Percentiles rank a stretch among this genome's conserved stretches.
These are phyloP conservation scores for Schizaphis graminum DNA, from an alignment of 2,888 invertebrate species.

Conservation along the genomic window DNA sequence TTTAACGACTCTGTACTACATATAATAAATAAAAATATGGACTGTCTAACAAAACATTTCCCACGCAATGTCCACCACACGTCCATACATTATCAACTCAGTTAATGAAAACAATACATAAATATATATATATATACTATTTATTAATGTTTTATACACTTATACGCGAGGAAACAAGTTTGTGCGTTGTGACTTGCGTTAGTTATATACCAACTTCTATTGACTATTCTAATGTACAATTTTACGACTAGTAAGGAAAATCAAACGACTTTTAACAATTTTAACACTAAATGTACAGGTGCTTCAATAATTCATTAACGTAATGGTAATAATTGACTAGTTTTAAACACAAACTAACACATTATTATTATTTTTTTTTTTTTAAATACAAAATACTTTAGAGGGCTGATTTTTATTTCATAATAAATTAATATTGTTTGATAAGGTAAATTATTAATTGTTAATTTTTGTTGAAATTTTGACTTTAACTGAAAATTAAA, in stretches of 20 bases:
- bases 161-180: not conserved
- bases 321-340: not conserved
- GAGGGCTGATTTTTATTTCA: not conserved
- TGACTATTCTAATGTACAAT: not conserved
- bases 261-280: not conserved
- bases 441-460: not conserved
- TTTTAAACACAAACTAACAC: not conserved
- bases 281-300: not conserved
- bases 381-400: not conserved
- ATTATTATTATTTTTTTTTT: not conserved
- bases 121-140: not conserved
- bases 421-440: not conserved
- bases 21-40: slow-evolving; percentile 22
- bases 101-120: slow-evolving; percentile 18
- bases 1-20: slow-evolving; percentile 42
- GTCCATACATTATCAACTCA: slow-evolving; percentile 35
- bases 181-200: not conserved
- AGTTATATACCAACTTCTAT: not conserved
- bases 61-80: slow-evolving; percentile 18
- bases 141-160: not conserved
- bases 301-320: not conserved
- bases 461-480: not conserved
- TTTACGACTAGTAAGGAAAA: not conserved
- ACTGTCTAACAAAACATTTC: slow-evolving; percentile 38
- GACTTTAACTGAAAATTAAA: not conserved